phyloP scores from a whole-genome alignment of 64 coral and sea anemone genomes.

The Montipora cactus region DNA sequence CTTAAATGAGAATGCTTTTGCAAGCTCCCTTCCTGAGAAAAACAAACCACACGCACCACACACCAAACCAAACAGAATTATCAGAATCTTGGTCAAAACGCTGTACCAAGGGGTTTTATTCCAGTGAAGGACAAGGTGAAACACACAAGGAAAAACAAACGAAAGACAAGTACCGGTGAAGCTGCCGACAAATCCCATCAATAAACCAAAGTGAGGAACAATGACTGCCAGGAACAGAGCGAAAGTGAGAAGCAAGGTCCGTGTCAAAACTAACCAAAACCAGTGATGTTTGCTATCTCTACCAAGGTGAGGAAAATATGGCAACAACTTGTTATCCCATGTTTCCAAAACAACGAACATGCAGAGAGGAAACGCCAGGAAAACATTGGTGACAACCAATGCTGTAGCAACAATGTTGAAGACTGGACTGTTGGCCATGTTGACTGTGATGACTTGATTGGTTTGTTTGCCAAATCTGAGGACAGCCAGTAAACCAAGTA shows the following conservation, averaged over 20 bases:
- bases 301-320: conserved; percentile 83
- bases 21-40: conserved; percentile 90
- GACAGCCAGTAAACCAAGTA: conserved; percentile 85
- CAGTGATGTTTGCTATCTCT: conserved; percentile 72
- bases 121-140: conserved; percentile 93
- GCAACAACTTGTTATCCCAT: conserved; percentile 79
- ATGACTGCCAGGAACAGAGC: conserved; percentile 83
- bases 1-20: conserved; percentile 70
- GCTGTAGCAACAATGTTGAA: conserved; percentile 78
- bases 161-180: conserved; percentile 93
- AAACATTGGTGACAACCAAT: conserved; percentile 85
- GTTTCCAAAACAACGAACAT: conserved; percentile 94
- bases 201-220: conserved; percentile 90
- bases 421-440: conserved; percentile 53
- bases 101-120: conserved; percentile 81
- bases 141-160: conserved; percentile 94
- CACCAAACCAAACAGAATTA: conserved; percentile 84
- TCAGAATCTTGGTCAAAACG: conserved; percentile 63
- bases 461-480: conserved; percentile 79
- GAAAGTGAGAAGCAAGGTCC: conserved; percentile 75
- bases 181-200: conserved; percentile 92
- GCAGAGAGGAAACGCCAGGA: conserved; percentile 91
- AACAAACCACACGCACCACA: conserved; percentile 88
- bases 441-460: conserved; percentile 93
- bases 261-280: conserved; percentile 88